These are phyloP conservation scores for Trachymyrmex cornetzi DNA, from an alignment of 1,140 invertebrate genomes.

Conservation along the genomic window DNA sequence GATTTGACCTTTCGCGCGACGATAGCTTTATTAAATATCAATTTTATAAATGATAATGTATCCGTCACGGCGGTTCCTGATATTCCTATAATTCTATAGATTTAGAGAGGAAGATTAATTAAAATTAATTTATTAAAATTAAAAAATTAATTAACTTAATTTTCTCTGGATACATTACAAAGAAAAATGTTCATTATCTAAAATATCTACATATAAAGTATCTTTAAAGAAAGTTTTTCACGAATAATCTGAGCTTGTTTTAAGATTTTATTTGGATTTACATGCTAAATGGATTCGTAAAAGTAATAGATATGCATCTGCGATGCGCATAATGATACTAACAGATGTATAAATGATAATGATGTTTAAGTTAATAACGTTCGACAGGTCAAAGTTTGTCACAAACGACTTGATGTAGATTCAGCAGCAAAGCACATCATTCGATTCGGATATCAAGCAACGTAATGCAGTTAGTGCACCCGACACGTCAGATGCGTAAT, in stretches of 20 bases:
- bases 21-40: slow-evolving; percentile 41
- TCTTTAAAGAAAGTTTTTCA: neutral
- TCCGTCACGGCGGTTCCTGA: neutral
- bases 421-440: slow-evolving; percentile 40
- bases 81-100: neutral
- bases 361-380: slow-evolving; percentile 29
- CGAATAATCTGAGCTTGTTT: neutral
- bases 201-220: neutral
- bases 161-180: neutral
- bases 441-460: slow-evolving; percentile 57
- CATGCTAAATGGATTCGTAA: neutral
- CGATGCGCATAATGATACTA: neutral
- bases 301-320: neutral
- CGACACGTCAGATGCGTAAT: slow-evolving; percentile 61
- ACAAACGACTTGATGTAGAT: slow-evolving; percentile 44
- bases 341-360: slow-evolving; percentile 18
- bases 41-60: slow-evolving; percentile 14
- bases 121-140: neutral
- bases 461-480: slow-evolving; percentile 53
- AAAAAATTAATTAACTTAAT: slow-evolving; percentile 5
- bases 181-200: neutral
- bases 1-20: slow-evolving; percentile 28
- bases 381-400: slow-evolving; percentile 44
- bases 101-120: neutral
- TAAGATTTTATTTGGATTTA: neutral